A percentile compares a stretch with the other conserved stretches of the same genome.
Evolutionary conservation across 2,888 invertebrate genomes (phyloP).

Genomic region (Prosopocoilus inquinatus): DNA sequence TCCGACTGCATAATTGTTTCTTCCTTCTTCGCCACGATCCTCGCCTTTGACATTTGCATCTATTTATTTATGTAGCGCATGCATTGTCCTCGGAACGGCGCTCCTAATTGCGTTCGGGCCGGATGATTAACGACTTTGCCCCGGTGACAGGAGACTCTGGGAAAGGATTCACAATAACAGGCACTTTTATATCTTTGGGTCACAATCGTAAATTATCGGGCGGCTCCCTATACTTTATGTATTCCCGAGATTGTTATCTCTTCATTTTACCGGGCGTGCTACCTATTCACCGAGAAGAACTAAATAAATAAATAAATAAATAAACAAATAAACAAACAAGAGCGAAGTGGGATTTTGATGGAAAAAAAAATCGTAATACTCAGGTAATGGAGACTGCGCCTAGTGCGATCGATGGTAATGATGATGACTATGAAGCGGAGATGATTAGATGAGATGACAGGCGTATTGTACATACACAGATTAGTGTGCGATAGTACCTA

Average conservation of each 20-base stretch:
- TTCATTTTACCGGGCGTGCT: constrained; percentile 17
- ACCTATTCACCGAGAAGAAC: no score
- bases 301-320: no score
- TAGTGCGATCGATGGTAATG: no score
- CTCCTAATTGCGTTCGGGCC: constrained; percentile 15
- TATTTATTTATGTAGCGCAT: neutral
- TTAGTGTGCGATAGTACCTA: neutral
- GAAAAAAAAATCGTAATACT: no score
- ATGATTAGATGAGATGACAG: neutral
- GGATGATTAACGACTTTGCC: constrained; percentile 12
- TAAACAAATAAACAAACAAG: no score
- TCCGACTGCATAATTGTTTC: no score
- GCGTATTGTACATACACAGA: neutral
- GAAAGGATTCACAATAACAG: constrained; percentile 14
- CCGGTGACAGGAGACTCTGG: constrained; percentile 6
- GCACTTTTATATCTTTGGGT: constrained; percentile 17
- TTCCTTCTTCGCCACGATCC: no score
- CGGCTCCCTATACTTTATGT: constrained; percentile 19
- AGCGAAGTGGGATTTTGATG: no score
- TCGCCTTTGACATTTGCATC: constrained; percentile 4
- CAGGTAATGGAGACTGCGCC: no score
- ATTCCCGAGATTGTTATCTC: constrained; percentile 19
- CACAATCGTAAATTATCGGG: constrained; percentile 18
- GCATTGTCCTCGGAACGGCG: neutral
- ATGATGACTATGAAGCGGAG: no score